Conservation (phyloP, 2,797 vertebrate species). For the Acanthurus leucopareius region DNA sequence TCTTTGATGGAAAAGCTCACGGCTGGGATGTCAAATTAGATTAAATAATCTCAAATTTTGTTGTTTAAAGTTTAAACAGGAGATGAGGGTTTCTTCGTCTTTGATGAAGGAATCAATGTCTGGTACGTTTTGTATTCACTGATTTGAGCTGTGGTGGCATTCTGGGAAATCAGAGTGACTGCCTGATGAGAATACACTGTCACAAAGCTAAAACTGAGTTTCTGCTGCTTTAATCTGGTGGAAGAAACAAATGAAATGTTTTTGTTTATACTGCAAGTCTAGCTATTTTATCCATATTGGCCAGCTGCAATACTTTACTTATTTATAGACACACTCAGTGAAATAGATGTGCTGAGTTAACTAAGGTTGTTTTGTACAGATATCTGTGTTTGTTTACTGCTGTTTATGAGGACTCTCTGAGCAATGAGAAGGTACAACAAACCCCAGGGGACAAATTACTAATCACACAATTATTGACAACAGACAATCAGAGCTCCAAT, state of each 20-base stretch:
- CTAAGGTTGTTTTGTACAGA: not conserved
- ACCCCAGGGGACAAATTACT: not conserved
- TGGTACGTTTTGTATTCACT: constrained; percentile 28
- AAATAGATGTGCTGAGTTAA: not conserved
- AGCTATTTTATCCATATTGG: not conserved
- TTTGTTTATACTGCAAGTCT: not conserved
- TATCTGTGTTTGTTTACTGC: not conserved
- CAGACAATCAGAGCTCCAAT: not conserved
- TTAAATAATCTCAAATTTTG: constrained; percentile 47
- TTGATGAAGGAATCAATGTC: constrained; percentile 46
- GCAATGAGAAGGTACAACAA: not conserved
- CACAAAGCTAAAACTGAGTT: constrained; percentile 52
- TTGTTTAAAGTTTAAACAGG: constrained; percentile 39
- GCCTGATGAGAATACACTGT: constrained; percentile 50
- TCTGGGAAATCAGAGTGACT: constrained; percentile 59
- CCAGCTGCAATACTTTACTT: not conserved
- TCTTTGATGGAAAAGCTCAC: constrained; percentile 1
- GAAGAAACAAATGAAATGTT: not conserved
- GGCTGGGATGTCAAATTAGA: constrained; percentile 34
- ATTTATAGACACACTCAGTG: not conserved
- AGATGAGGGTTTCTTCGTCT: constrained; percentile 26
- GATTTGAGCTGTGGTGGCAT: constrained; percentile 42
- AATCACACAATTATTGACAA: not conserved
- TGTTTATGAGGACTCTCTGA: not conserved
- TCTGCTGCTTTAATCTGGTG: constrained; percentile 17